Conservation (phyloP, 2,797 vertebrate species). For the Sebastes oblongus region DNA sequence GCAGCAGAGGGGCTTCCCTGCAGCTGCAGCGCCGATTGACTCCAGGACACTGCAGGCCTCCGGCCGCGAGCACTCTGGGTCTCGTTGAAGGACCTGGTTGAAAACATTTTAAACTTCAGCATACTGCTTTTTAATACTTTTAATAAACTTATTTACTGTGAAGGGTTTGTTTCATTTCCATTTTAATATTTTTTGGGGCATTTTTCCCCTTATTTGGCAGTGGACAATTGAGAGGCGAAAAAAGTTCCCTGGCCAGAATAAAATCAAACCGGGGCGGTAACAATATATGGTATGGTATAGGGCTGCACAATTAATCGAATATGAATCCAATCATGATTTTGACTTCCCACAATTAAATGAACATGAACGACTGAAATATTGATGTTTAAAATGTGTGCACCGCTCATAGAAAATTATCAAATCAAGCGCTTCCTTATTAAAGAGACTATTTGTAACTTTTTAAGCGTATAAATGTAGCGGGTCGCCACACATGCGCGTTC, state of each 20-base stretch:
- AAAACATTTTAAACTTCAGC: slow-evolving; percentile 2
- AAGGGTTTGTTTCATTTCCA: background rate
- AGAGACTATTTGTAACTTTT: too few species aligned
- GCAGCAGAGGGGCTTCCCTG: slow-evolving; percentile 91
- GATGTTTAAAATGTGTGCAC: too few species aligned
- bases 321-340: too few species aligned
- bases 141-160: background rate
- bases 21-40: slow-evolving; percentile 86
- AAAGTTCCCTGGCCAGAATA: background rate
- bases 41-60: slow-evolving; percentile 84
- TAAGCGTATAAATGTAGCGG: too few species aligned
- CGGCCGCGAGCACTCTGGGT: slow-evolving; percentile 85
- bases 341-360: too few species aligned
- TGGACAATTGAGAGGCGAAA: background rate
- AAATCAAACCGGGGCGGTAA: background rate
- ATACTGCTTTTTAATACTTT: background rate
- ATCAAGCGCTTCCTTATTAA: too few species aligned
- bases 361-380: too few species aligned
- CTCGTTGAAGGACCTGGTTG: slow-evolving; percentile 87
- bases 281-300: background rate
- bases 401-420: too few species aligned
- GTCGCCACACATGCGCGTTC: too few species aligned
- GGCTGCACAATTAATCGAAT: too few species aligned
- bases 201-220: background rate
- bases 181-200: background rate